A percentile compares a stretch with the other conserved stretches of the same genome.
Conservation (phyloP, 2,888 invertebrate species). For the Andrena marginata region DNA sequence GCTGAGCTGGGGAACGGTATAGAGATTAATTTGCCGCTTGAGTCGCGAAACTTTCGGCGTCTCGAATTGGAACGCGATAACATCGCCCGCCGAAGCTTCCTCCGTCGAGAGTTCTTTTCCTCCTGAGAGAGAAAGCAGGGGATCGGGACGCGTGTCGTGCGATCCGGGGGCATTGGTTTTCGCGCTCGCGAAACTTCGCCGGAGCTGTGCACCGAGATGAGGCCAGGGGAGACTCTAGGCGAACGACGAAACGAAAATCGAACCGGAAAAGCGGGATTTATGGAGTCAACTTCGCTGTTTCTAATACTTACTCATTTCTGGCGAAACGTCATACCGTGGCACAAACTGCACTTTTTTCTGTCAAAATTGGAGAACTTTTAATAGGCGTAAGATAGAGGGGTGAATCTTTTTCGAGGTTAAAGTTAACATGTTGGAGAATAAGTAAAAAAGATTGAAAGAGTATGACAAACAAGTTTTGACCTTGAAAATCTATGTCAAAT, state of each 20-base stretch:
- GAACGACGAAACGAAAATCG: neutral
- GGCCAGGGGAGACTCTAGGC: neutral
- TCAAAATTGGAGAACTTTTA: no score
- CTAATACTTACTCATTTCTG: neutral
- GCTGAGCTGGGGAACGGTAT: neutral
- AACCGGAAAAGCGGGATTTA: neutral
- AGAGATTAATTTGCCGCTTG: constrained; percentile 20
- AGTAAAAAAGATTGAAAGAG: no score
- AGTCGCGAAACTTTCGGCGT: constrained; percentile 17
- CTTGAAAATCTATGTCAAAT: no score
- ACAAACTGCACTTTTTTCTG: no score
- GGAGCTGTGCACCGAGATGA: neutral
- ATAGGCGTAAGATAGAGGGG: no score
- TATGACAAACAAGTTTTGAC: no score
- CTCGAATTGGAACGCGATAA: constrained; percentile 28
- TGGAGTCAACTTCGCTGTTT: neutral
- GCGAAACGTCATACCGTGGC: neutral
- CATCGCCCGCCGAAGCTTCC: constrained; percentile 26
- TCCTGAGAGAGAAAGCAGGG: neutral
- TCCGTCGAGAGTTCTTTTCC: constrained; percentile 3
- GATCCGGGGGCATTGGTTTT: neutral
- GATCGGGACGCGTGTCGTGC: neutral
- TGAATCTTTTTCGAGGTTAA: no score
- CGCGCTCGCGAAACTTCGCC: neutral
- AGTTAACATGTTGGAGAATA: no score